Percentiles rank a stretch among this genome's conserved stretches.
These are phyloP conservation scores for Euplexia lucipara DNA, from an alignment of 2,888 invertebrate genomes.

Conservation along the genomic window DNA sequence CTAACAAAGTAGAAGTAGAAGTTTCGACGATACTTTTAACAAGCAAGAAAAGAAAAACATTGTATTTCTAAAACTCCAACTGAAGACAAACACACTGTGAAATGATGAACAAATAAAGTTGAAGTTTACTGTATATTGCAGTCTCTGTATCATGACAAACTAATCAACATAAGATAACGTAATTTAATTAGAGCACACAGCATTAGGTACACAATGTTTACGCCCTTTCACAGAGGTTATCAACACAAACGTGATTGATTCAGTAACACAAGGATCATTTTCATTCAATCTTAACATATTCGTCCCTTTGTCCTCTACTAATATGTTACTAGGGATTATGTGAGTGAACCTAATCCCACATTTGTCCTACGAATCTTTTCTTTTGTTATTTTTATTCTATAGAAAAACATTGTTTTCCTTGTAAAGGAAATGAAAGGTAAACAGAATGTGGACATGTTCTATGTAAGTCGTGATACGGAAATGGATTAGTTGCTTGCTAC, in stretches of 20 bases:
- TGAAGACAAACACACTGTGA: no score
- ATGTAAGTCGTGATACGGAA: constrained; percentile 26
- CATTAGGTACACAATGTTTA: constrained; percentile 11
- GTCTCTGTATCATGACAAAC: constrained; percentile 5
- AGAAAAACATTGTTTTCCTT: constrained; percentile 18
- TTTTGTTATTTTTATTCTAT: constrained; percentile 15
- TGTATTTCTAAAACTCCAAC: not conserved
- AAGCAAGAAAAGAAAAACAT: not conserved
- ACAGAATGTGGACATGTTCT: constrained; percentile 13
- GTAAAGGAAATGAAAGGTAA: constrained; percentile 35
- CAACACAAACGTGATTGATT: constrained; percentile 22
- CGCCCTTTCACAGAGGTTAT: constrained; percentile 42
- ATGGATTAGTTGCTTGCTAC: constrained; percentile 1
- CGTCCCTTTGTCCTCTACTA: constrained; percentile 31
- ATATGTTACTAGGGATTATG: constrained; percentile 7
- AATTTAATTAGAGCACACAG: constrained; percentile 44
- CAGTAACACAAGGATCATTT: not conserved
- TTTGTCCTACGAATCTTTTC: constrained; percentile 4
- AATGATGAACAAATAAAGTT: not conserved
- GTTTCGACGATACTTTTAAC: no score
- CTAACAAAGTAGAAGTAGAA: no score
- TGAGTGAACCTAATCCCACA: not conserved
- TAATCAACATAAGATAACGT: constrained; percentile 10
- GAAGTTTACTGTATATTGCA: constrained; percentile 6
- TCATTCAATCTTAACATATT: constrained; percentile 5